These are phyloP conservation scores for Drosophila fulvimacula DNA, from an alignment of 2,888 invertebrate species.

Conservation along the genomic window DNA sequence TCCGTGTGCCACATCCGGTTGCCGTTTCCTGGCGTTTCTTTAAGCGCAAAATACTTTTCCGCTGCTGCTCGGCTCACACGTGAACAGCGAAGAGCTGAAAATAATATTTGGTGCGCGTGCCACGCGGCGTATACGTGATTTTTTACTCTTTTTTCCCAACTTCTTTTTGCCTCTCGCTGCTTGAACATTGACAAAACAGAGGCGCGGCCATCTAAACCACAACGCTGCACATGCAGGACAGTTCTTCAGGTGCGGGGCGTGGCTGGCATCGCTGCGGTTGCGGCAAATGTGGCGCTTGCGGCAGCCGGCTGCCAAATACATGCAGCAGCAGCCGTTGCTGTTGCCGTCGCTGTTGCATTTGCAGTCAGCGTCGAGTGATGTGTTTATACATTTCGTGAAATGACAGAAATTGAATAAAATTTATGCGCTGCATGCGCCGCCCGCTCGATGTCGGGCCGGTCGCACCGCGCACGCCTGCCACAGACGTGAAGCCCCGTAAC, in stretches of 20 bases:
- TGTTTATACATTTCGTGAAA: slow-evolving; percentile 75
- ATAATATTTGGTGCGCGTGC: slow-evolving; percentile 72
- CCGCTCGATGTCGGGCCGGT: slow-evolving; percentile 16
- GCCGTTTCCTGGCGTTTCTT: slow-evolving; percentile 67
- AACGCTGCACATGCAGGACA: slow-evolving; percentile 50
- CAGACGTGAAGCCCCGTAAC: slow-evolving; percentile 38
- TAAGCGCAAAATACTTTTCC: slow-evolving; percentile 75
- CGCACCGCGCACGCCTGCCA: neutral
- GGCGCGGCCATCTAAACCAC: slow-evolving; percentile 52
- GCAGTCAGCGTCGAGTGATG: slow-evolving; percentile 57
- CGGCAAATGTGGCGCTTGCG: slow-evolving; percentile 27
- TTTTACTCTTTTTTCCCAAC: neutral
- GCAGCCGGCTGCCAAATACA: slow-evolving; percentile 46
- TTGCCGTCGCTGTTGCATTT: slow-evolving; percentile 1
- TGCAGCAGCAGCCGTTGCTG: neutral
- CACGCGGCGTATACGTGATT: slow-evolving; percentile 57
- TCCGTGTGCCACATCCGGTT: slow-evolving; percentile 68
- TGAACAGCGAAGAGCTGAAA: slow-evolving; percentile 47
- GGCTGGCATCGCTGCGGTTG: slow-evolving; percentile 36
- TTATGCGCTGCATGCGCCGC: slow-evolving; percentile 55
- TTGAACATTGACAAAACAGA: slow-evolving; percentile 53
- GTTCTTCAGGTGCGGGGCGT: slow-evolving; percentile 19
- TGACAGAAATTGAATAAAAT: slow-evolving; percentile 80
- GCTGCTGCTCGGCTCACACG: slow-evolving; percentile 34
- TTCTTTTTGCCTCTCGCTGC: slow-evolving; percentile 22